Evolutionary conservation across 2,888 invertebrate species (phyloP).

Genomic region (Plagodis dolabraria): DNA sequence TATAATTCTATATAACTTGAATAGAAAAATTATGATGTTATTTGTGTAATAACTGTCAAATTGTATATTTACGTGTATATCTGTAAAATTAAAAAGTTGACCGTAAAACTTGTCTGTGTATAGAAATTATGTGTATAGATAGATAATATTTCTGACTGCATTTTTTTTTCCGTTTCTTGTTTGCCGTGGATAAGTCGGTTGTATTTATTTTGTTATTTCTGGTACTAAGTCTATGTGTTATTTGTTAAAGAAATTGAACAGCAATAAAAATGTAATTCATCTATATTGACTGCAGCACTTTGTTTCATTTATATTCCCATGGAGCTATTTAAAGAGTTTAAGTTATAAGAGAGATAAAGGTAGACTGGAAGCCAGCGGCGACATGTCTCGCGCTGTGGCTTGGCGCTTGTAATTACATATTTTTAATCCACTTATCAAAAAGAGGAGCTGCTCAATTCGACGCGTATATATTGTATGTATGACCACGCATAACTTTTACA

Average conservation of each 20-base stretch:
- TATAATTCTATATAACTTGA: conserved; percentile 54
- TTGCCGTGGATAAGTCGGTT: conserved; percentile 78
- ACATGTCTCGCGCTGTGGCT: too few relatives aligned
- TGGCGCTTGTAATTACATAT: too few relatives aligned
- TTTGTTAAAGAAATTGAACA: conserved; percentile 78
- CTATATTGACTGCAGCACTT: conserved; percentile 61
- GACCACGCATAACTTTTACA: too few relatives aligned
- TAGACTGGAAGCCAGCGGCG: too few relatives aligned
- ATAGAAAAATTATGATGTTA: conserved; percentile 30
- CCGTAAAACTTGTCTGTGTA: conserved; percentile 45
- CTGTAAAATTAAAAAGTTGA: conserved; percentile 52
- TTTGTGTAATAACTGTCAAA: conserved; percentile 25
- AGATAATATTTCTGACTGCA: conserved; percentile 55
- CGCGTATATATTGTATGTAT: too few relatives aligned
- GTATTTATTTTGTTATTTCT: conserved; percentile 83
- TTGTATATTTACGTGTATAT: conserved; percentile 71
- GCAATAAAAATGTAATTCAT: conserved; percentile 77
- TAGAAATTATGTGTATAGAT: conserved; percentile 55
- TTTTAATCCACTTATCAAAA: too few relatives aligned
- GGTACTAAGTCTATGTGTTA: conserved; percentile 81
- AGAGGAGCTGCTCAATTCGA: too few relatives aligned
- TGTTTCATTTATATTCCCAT: conserved; percentile 50
- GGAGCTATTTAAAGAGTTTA: not conserved
- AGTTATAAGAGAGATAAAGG: not conserved
- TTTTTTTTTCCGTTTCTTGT: conserved; percentile 59